Percentiles rank a stretch among this genome's conserved stretches.
Conservation (phyloP, 2,888 invertebrate species). For the Trachelus iudaicus region DNA sequence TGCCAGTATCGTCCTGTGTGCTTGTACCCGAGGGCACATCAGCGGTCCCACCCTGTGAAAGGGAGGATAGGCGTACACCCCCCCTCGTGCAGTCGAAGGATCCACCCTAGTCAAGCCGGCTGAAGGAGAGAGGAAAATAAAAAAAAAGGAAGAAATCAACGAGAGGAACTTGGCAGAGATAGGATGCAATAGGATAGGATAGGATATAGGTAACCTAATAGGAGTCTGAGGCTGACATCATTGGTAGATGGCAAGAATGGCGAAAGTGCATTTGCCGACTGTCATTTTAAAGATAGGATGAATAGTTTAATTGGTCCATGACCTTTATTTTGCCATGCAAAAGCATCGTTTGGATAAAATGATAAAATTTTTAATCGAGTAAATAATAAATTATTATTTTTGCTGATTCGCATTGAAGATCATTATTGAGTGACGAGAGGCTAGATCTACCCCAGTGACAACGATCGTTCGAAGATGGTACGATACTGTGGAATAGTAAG, state of each 20-base stretch:
- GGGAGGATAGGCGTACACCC: neutral
- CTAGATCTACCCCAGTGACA: neutral
- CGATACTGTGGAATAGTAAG: neutral
- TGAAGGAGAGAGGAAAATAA: neutral
- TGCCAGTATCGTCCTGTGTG: conserved; percentile 26
- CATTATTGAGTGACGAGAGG: neutral
- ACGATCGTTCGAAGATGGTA: neutral
- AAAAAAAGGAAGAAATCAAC: neutral
- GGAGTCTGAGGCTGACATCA: conserved; percentile 61
- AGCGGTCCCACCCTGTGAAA: conserved; percentile 40
- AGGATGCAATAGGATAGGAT: conserved; percentile 33
- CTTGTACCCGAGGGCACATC: conserved; percentile 53
- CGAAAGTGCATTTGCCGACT: conserved; percentile 33
- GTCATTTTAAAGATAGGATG: neutral
- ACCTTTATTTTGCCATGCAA: neutral
- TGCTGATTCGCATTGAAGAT: neutral
- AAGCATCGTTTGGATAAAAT: neutral
- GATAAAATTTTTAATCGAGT: neutral
- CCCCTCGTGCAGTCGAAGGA: neutral
- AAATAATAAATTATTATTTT: neutral
- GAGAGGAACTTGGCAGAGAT: conserved; percentile 47
- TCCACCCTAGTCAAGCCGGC: neutral
- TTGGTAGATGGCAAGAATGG: conserved; percentile 61
- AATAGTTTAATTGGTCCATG: neutral
- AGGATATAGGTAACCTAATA: conserved; percentile 61